Evolutionary conservation across 2,113 vertebrate species (phyloP).

Genomic region (Zosterops japonicus): DNA sequence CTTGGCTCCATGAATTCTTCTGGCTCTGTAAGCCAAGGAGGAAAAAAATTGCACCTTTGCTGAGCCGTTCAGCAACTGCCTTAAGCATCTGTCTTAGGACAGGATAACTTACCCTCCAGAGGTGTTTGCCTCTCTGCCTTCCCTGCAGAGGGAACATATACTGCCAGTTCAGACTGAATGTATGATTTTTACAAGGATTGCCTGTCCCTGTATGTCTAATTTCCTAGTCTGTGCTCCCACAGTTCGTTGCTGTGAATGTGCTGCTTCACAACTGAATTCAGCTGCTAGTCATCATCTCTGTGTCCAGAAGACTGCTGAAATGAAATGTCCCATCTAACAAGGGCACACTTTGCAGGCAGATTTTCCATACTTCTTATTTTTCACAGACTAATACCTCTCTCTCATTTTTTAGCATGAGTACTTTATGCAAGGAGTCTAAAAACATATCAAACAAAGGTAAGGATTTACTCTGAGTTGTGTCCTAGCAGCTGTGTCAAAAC

Average conservation of each 20-base stretch:
- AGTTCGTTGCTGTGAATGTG: background rate
- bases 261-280: background rate
- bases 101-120: background rate
- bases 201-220: background rate
- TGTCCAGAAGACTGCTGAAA: background rate
- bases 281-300: background rate
- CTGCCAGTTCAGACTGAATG: background rate
- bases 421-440: background rate
- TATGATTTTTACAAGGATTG: background rate
- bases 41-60: background rate
- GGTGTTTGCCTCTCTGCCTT: background rate
- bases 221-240: background rate
- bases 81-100: conserved; percentile 35
- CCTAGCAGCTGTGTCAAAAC: background rate
- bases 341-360: background rate
- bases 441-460: background rate
- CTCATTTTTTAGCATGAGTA: background rate
- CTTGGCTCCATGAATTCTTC: conserved; percentile 7
- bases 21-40: background rate
- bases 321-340: background rate
- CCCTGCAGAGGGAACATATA: background rate
- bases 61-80: conserved; percentile 1
- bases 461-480: background rate
- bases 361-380: background rate
- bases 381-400: background rate